Evolutionary conservation across 1,140 invertebrate genomes (phyloP).

Genomic region (Drosophila rufa): DNA sequence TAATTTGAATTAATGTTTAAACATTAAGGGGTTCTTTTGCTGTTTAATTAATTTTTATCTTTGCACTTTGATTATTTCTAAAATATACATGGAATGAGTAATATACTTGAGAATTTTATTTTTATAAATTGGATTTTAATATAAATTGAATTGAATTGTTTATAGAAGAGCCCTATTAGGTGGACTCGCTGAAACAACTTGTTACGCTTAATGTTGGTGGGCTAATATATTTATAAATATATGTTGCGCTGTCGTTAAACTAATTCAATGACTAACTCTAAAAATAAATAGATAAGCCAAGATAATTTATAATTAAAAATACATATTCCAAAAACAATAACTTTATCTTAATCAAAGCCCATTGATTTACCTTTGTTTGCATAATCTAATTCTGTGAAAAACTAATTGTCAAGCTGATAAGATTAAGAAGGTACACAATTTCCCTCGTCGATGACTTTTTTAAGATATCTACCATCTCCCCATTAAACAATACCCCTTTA

Average conservation of each 20-base stretch:
- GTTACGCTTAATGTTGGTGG: too few relatives aligned
- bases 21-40: not conserved
- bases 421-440: constrained; percentile 8
- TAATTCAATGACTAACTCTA: too few relatives aligned
- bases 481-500: not conserved
- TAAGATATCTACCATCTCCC: too few relatives aligned
- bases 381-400: constrained; percentile 1
- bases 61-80: too few relatives aligned
- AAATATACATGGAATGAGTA: not conserved
- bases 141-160: too few relatives aligned
- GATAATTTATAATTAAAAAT: not conserved
- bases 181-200: too few relatives aligned
- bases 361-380: not conserved
- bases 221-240: too few relatives aligned
- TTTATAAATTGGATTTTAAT: too few relatives aligned
- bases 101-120: not conserved
- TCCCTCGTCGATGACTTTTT: not conserved
- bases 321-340: not conserved
- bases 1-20: not conserved
- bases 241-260: too few relatives aligned
- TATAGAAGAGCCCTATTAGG: too few relatives aligned
- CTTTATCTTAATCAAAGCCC: not conserved
- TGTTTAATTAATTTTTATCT: not conserved
- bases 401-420: constrained; percentile 14
- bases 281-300: too few relatives aligned